Base-by-base conservation (phyloP, 2,797 vertebrate genomes). In the Crocodylus rhombifer region DNA sequence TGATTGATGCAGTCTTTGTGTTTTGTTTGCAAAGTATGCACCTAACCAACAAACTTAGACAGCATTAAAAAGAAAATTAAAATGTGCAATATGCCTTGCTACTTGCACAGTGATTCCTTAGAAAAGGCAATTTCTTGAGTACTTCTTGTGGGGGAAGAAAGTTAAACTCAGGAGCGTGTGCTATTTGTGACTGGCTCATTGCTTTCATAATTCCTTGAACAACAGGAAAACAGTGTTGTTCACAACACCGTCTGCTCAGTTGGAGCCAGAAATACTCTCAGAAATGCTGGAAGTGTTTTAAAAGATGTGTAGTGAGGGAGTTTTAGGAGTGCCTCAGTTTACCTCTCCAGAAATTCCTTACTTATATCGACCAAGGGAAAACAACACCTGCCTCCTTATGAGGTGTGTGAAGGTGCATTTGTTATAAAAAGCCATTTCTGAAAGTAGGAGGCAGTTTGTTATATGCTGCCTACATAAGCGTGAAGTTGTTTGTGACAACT, bases 1-100 rank as follows among this genome's bases (percentile, higher is more conserved):
- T 94, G 86, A 97, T 97, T 98, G 98, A 98, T 98, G 96, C 97
- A 94, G 96, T 94, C 58, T 23, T 25, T 95, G 89, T 1, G 0
- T 91, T 94, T 94, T 89, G 82, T 90, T 75, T 82, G 84, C 89
- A 84, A 78, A 64, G 77, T 36, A 76, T 92, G 60, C 1, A 2
- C 78, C 79, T 77, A 82, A 77, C 5, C 56, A 95, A 73, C n/a
- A 88, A 67, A 81, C 64, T 56, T 91, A 73, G 67, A 30, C 18
- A 69, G 73, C 87, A 10, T 84, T 79, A 88, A 91, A 79, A 83
- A 63, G 60, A 84, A 86, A 93, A 90, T 55, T 85, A 86, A 84
- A 88, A 92, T 76, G 42, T 82, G 80, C 60, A 86, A 26, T 81
- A 42, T 89, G 26, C 84, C 55, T 75, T 58, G 6, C 23, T 5